Evolutionary conservation across 2,888 invertebrate species (phyloP).

Genomic region (Stenchaetothrips biformis): DNA sequence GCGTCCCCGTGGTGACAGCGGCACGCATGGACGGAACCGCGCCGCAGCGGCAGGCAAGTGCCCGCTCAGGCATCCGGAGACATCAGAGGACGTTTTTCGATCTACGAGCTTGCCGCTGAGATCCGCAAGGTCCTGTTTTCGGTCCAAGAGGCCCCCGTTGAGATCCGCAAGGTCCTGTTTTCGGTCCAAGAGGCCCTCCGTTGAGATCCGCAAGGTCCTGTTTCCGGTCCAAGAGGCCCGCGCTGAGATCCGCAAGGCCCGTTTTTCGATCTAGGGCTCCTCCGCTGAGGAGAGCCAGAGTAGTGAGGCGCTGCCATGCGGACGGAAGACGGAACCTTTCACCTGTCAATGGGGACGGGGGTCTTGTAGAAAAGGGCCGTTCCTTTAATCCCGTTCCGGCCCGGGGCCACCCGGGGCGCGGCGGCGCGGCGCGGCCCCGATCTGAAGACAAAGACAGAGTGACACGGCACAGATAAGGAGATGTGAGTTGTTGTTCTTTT

Average conservation of each 20-base stretch:
- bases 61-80: too few species aligned
- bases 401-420: neutral
- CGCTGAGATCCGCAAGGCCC: too few species aligned
- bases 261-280: too few species aligned
- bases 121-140: too few species aligned
- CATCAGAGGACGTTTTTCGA: too few species aligned
- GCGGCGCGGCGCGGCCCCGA: neutral
- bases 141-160: too few species aligned
- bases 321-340: neutral
- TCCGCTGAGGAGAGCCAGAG: neutral
- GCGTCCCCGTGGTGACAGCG: neutral
- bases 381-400: neutral
- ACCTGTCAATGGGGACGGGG: neutral
- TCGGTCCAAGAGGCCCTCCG: too few species aligned
- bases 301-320: neutral
- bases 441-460: neutral
- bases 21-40: neutral
- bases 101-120: too few species aligned
- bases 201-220: too few species aligned
- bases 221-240: too few species aligned
- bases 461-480: neutral
- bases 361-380: neutral
- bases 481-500: constrained; percentile 15
- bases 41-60: neutral
- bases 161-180: too few species aligned